Percentiles rank a stretch among this genome's conserved stretches.
These are phyloP conservation scores for Ceratosolen solmsi DNA, from an alignment of 1,140 invertebrate genomes.

Conservation along the genomic window DNA sequence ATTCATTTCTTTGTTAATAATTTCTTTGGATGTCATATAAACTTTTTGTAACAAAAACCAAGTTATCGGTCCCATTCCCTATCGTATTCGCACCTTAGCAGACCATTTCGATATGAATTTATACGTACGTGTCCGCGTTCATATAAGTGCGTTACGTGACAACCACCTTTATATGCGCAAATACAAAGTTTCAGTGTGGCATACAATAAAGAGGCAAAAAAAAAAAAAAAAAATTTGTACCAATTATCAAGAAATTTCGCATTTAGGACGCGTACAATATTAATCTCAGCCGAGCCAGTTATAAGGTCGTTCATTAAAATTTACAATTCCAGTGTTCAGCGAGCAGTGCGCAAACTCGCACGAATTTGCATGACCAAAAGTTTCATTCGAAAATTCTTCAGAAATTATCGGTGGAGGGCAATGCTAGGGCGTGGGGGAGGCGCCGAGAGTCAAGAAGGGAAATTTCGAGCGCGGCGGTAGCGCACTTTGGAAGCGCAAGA, in stretches of 20 bases:
- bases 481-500: slow-evolving; percentile 5
- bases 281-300: neutral
- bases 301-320: neutral
- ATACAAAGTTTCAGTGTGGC: neutral
- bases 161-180: too few relatives aligned
- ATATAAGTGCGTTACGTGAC: too few relatives aligned
- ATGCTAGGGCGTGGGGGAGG: too few relatives aligned
- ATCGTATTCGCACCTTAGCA: too few relatives aligned
- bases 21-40: too few relatives aligned
- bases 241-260: neutral
- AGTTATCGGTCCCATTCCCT: too few relatives aligned
- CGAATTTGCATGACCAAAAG: neutral
- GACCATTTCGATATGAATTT: too few relatives aligned
- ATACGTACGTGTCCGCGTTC: too few relatives aligned
- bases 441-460: neutral
- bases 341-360: too few relatives aligned
- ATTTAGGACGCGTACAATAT: neutral
- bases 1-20: too few relatives aligned
- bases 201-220: too few relatives aligned
- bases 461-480: neutral
- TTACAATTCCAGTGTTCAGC: neutral
- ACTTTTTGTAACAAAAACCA: too few relatives aligned
- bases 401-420: neutral
- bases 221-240: neutral
- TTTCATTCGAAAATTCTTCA: neutral